These are phyloP conservation scores for Drepana arcuata DNA, from an alignment of 1,140 invertebrate genomes.

Conservation along the genomic window DNA sequence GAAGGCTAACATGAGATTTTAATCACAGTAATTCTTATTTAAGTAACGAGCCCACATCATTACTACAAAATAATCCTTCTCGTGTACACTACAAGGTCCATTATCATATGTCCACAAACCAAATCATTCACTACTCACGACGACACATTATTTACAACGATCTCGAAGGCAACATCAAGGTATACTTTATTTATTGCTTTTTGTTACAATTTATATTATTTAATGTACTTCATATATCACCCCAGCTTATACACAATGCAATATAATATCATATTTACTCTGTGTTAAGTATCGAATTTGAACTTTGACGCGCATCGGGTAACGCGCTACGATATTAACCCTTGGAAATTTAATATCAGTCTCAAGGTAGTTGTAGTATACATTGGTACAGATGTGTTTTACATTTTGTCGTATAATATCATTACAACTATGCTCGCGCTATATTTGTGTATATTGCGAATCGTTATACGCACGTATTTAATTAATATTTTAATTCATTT, in stretches of 20 bases:
- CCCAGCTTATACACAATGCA: constrained; percentile 60
- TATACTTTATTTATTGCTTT: constrained; percentile 72
- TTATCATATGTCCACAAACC: constrained; percentile 31
- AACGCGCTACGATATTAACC: constrained; percentile 21
- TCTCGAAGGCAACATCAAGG: constrained; percentile 67
- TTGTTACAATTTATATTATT: constrained; percentile 61
- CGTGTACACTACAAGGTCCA: constrained; percentile 27
- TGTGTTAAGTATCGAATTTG: constrained; percentile 39
- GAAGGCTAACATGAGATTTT: constrained; percentile 70
- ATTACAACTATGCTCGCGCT: constrained; percentile 21
- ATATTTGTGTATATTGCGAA: constrained; percentile 14
- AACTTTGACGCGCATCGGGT: constrained; percentile 32
- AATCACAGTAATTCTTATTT: constrained; percentile 69
- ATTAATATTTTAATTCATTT: constrained; percentile 19
- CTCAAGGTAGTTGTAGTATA: constrained; percentile 44
- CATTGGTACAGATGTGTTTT: constrained; percentile 15
- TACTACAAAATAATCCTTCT: constrained; percentile 59
- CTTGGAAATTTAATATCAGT: constrained; percentile 46
- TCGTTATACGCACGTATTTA: constrained; percentile 33
- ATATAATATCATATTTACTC: constrained; percentile 19
- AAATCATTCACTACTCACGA: constrained; percentile 42
- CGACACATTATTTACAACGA: constrained; percentile 54
- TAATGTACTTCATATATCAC: constrained; percentile 68
- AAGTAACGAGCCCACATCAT: constrained; percentile 66
- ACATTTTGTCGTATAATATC: constrained; percentile 16